Percentiles rank a stretch among this genome's conserved stretches.
These are phyloP conservation scores for Aporophyla lueneburgensis DNA, from an alignment of 2,888 invertebrate genomes.

Conservation along the genomic window DNA sequence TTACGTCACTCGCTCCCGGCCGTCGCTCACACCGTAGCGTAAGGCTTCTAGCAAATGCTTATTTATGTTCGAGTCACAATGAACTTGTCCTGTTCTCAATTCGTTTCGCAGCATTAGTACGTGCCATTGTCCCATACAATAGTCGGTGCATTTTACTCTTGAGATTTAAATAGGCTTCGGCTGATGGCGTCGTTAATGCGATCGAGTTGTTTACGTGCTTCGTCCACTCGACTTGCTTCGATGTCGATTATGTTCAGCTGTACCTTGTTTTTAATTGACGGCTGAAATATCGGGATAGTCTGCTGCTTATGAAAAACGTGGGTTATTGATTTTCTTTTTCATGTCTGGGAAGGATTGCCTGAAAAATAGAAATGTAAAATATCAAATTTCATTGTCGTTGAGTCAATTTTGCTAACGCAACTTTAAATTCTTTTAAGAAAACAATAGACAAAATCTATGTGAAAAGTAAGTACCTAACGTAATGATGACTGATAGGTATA, in stretches of 20 bases:
- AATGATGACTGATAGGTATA: neutral
- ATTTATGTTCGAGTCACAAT: conserved; percentile 87
- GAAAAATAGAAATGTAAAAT: neutral
- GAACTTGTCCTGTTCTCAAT: conserved; percentile 86
- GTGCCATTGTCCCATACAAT: conserved; percentile 81
- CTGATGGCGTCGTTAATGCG: conserved; percentile 76
- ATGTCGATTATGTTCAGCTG: conserved; percentile 43
- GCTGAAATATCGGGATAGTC: conserved; percentile 16
- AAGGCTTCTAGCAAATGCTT: conserved; percentile 83
- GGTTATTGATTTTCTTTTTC: neutral
- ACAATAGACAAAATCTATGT: neutral
- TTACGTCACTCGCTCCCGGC: conserved; percentile 62
- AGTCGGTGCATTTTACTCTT: conserved; percentile 76
- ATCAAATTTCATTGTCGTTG: neutral
- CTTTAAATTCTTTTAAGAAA: too few relatives aligned
- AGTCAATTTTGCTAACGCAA: neutral
- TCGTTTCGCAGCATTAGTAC: conserved; percentile 86
- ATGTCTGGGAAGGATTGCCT: neutral
- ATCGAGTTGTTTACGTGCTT: conserved; percentile 70
- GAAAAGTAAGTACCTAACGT: neutral
- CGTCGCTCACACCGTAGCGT: conserved; percentile 68
- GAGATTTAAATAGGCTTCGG: conserved; percentile 80
- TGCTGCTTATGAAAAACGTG: conserved; percentile 22
- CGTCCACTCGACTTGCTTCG: conserved; percentile 45
- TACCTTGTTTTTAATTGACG: conserved; percentile 51